A percentile compares a stretch with the other conserved stretches of the same genome.
Conservation (phyloP, 1,140 invertebrate species). For the Drosophila tristis region DNA sequence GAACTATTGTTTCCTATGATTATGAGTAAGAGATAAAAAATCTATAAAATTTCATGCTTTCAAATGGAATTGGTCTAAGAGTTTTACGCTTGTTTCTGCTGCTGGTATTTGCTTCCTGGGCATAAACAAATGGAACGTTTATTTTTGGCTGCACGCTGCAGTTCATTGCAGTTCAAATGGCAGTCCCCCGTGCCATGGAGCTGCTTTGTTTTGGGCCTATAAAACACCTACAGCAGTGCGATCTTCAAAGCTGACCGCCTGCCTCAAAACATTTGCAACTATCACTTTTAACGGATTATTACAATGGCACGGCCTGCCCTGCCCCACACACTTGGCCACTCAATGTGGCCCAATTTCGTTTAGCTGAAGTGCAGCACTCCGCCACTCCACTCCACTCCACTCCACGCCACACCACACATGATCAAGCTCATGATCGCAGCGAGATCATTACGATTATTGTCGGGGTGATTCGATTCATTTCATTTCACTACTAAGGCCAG, state of each 20-base stretch:
- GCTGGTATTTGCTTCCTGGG: too few relatives aligned
- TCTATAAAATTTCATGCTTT: background rate
- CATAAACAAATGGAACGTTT: too few relatives aligned
- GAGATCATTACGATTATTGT: slow-evolving; percentile 64
- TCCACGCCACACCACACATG: slow-evolving; percentile 35
- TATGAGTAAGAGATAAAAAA: too few relatives aligned
- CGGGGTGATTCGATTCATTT: slow-evolving; percentile 54
- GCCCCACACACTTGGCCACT: slow-evolving; percentile 54
- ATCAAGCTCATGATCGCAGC: slow-evolving; percentile 26
- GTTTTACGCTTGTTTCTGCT: background rate
- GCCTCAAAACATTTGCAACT: slow-evolving; percentile 46
- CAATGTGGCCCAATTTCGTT: slow-evolving; percentile 71
- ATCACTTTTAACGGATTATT: slow-evolving; percentile 51
- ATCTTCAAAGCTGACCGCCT: slow-evolving; percentile 43
- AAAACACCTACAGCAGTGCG: slow-evolving; percentile 25
- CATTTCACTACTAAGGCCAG: slow-evolving; percentile 42
- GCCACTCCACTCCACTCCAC: background rate
- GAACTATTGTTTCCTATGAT: too few relatives aligned
- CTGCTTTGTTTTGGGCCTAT: slow-evolving; percentile 27
- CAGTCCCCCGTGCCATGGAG: background rate
- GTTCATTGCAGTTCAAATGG: slow-evolving; percentile 21
- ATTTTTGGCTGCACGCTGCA: background rate
- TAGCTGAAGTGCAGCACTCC: slow-evolving; percentile 61
- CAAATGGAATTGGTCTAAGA: background rate
- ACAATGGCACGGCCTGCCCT: slow-evolving; percentile 28